Evolutionary conservation across 1,140 invertebrate species (phyloP).

Genomic region (Drosophila pruinosa): DNA sequence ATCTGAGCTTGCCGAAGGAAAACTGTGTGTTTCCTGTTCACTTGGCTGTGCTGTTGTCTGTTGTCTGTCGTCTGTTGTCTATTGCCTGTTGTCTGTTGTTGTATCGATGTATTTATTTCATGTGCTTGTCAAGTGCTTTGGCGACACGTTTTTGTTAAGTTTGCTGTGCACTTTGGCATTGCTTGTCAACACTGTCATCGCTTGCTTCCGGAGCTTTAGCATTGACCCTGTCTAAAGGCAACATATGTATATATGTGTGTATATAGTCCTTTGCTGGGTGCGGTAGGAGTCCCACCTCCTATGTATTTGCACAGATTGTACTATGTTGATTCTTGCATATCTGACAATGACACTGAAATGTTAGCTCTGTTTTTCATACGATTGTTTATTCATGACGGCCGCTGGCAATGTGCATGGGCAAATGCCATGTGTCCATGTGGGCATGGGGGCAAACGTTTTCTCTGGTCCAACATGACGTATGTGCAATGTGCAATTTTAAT

Average conservation of each 20-base stretch:
- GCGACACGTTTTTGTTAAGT: conserved; percentile 5
- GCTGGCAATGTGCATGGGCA: background rate
- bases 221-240: conserved; percentile 30
- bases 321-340: conserved; percentile 29
- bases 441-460: conserved; percentile 1
- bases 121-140: conserved; percentile 17
- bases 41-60: background rate
- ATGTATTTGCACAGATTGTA: conserved; percentile 55
- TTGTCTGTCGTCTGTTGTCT: too few species aligned
- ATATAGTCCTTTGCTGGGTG: conserved; percentile 7
- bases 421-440: background rate
- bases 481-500: conserved; percentile 64
- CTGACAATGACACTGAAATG: conserved; percentile 63
- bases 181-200: conserved; percentile 31
- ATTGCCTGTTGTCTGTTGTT: background rate
- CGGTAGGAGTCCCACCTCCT: too few species aligned
- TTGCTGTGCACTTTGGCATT: conserved; percentile 35
- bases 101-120: conserved; percentile 16
- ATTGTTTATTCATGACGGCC: conserved; percentile 58
- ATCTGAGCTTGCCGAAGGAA: background rate
- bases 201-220: conserved; percentile 26
- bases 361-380: conserved; percentile 25
- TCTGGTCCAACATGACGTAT: conserved; percentile 49
- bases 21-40: background rate
- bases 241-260: background rate